Base-by-base conservation (phyloP, 1,140 invertebrate species). In the Apis laboriosa region DNA sequence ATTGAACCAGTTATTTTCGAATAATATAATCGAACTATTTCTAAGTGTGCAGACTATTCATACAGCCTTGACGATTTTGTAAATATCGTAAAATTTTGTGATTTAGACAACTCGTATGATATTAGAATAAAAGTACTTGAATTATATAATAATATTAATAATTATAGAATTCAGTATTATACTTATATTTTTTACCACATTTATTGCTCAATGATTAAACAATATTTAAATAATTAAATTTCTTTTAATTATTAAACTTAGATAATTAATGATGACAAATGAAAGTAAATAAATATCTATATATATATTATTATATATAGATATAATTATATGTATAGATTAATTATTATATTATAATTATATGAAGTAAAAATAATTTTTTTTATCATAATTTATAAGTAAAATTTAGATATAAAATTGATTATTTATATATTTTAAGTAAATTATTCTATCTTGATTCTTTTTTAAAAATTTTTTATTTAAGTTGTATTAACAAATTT, bases 1-100 rank as follows among this genome's bases (percentile, higher is more conserved):
- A 55, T 56, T 83, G 61, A 82, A 83, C 56, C 28, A 86, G 80
- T 84, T 87, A 87, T 87, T 87, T 87, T 84, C 19, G 72, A 55
- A 8, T 61, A 4, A 1, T 72, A 71, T 66, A 75, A 67, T 73
- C n/a, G 56, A 80, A n/a, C 56, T 49, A 28, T 56, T 43, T 67
- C 67, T 64, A 66, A 71, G 43, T 75, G 80, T 76, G 80, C 78
- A 74, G 84, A 63, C 12, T 43, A 75, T n/a, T 49, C 15, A 13
- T 24, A 19, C 55, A 75, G n/a, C 72, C 80, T 87, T 73, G 58
- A 55, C 55, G n/a, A 53, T 74, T 49, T 83, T 43, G 63, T n/a
- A 63, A 75, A 78, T 79, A 61, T 24, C 9, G n/a, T 60, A 49
- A 60, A 77, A 77, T 63, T 67, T 63, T n/a, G 19, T 53, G 28